Conservation (phyloP, 1,140 invertebrate genomes). For the Prorops nasuta region DNA sequence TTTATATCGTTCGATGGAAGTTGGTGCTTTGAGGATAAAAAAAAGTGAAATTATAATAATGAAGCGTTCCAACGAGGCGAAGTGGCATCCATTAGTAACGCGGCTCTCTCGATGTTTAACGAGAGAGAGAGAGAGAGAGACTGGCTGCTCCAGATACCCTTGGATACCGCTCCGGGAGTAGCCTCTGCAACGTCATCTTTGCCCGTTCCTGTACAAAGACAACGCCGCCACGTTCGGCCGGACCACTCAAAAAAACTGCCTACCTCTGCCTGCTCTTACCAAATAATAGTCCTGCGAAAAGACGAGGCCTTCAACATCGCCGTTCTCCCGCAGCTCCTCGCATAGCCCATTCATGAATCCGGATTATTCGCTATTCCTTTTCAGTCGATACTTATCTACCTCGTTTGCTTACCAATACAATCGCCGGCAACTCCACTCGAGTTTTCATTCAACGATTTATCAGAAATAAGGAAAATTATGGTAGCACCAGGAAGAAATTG, state of each 20-base stretch:
- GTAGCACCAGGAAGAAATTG: too few relatives aligned
- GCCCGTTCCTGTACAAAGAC: constrained; percentile 42
- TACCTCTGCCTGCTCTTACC: constrained; percentile 39
- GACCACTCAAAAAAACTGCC: background rate
- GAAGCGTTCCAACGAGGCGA: constrained; percentile 38
- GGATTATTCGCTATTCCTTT: constrained; percentile 35
- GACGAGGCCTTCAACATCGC: constrained; percentile 22
- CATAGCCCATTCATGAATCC: constrained; percentile 48
- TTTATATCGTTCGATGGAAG: too few relatives aligned
- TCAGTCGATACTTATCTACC: too few relatives aligned
- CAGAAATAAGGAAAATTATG: too few relatives aligned
- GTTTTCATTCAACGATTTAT: too few relatives aligned
- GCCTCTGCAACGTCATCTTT: constrained; percentile 53
- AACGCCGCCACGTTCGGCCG: background rate
- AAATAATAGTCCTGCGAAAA: constrained; percentile 53
- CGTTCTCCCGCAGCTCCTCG: constrained; percentile 14
- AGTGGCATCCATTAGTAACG: constrained; percentile 46
- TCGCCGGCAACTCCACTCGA: too few relatives aligned
- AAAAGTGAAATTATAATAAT: constrained; percentile 49
- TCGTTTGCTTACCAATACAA: too few relatives aligned
- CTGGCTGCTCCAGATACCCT: background rate
- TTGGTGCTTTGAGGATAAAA: too few relatives aligned
- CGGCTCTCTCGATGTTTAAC: too few relatives aligned
- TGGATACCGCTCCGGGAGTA: too few relatives aligned
- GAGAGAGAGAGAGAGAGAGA: too few relatives aligned